Percentiles rank a stretch among this genome's conserved stretches.
phyloP scores from a whole-genome alignment of 2,888 invertebrate species.

The Chrysolina haemoptera region DNA sequence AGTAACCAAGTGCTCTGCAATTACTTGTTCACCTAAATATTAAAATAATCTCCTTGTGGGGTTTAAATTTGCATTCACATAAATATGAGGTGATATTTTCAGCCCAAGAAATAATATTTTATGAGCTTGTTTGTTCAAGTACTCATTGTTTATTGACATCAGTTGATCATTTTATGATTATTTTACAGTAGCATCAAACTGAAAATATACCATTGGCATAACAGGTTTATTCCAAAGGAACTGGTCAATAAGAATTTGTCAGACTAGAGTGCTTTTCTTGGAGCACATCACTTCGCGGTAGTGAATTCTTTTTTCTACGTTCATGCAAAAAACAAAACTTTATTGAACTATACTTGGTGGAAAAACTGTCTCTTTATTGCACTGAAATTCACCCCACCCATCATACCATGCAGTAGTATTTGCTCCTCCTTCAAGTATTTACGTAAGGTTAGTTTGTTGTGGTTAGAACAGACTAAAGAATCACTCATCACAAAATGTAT shows the following conservation, averaged over 20 bases:
- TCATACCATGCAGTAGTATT: no score
- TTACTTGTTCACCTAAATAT: conserved; percentile 15
- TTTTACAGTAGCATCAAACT: conserved; percentile 33
- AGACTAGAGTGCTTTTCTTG: no score
- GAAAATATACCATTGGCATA: conserved; percentile 24
- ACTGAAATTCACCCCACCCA: no score
- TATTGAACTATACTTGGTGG: no score
- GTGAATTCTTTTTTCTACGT: no score
- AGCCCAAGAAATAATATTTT: conserved; percentile 2
- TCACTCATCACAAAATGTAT: no score
- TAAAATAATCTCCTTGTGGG: conserved; percentile 11
- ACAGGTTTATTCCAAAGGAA: background rate
- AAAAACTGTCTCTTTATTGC: no score
- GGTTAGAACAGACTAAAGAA: no score
- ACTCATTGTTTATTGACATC: conserved; percentile 35
- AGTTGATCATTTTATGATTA: conserved; percentile 38
- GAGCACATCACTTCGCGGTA: no score
- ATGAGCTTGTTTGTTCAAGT: conserved; percentile 23
- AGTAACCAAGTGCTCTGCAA: background rate
- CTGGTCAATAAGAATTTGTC: background rate
- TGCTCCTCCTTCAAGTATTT: no score
- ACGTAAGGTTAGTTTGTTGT: no score
- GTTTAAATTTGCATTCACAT: background rate
- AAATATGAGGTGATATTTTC: conserved; percentile 3
- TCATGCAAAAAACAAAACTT: no score